Conservation (phyloP, 2,797 vertebrate genomes). For the Hypotaenidia philippensis region DNA sequence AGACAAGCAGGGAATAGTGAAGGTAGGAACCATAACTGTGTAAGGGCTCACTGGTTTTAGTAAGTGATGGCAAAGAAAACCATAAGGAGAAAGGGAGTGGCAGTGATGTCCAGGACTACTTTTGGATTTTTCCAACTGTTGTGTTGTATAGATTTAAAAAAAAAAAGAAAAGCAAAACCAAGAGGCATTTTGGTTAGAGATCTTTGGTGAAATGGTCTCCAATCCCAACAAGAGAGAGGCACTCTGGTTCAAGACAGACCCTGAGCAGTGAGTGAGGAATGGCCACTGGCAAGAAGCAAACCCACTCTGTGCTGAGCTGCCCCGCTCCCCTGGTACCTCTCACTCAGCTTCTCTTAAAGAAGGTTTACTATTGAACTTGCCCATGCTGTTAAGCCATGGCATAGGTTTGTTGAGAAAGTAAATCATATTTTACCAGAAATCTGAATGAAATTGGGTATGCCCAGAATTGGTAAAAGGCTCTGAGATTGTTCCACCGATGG, state of each 20-base stretch:
- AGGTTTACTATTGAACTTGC: neutral
- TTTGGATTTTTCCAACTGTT: neutral
- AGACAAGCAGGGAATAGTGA: neutral
- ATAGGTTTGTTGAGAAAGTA: neutral
- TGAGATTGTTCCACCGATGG: neutral
- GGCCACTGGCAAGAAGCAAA: neutral
- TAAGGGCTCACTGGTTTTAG: neutral
- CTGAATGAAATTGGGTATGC: neutral
- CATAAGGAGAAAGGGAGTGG: neutral
- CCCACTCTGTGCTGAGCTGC: neutral
- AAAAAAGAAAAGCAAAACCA: neutral
- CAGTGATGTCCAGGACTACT: neutral
- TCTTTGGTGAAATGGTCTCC: neutral
- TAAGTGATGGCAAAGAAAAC: neutral
- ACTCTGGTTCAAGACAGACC: neutral
- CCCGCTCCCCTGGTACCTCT: neutral
- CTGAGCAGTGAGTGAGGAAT: neutral
- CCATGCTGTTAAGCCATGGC: neutral
- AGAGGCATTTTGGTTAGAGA: neutral
- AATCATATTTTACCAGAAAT: neutral
- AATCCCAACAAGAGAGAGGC: fast-evolving
- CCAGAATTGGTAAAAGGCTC: neutral
- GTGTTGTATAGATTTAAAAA: neutral
- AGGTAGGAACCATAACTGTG: neutral
- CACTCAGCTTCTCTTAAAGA: neutral